Base-by-base conservation (phyloP, 2,797 vertebrate genomes). In the Avahi laniger region DNA sequence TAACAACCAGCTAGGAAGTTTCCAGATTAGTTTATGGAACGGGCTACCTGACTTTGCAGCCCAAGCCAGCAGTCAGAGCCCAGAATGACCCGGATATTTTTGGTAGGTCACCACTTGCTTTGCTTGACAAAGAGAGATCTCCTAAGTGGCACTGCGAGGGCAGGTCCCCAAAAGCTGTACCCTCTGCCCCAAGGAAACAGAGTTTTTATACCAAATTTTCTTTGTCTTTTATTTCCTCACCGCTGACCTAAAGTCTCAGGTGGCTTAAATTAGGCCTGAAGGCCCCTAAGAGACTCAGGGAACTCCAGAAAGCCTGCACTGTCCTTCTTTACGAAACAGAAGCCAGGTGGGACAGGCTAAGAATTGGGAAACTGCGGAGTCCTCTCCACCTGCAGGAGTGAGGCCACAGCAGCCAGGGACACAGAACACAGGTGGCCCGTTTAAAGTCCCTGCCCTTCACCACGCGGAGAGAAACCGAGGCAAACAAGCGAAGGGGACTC, bases 81-180 rank as follows among this genome's bases (percentile, higher is more conserved):
- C 81, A 38, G 38, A 13, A 7, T 13, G 86, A 82, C 81, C n/a
- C 12, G 61, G 91, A 22, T 2, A 0, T 54, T 89, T 89, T 52
- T n/a, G 13, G 83, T 78, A 73, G 92, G 65, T 61, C 41, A 76
- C 17, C 20, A 24, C n/a, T 24, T 38, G 59, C 48, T 92, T 75
- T 14, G 33, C 48, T 94, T 75, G 61, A 67, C 79, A 80, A 86
- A 65, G 43, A 76, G 72, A 69, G 70, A 73, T 48, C 67, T 65
- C 65, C 24, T 28, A 33, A 15, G 7, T 0, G 52, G 61, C 41
- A 12, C 67, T 3, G 20, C 15, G 35, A 2, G 17, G 38, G 30
- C 33, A 3, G 1, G 30, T 15, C n/a, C 89, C 70, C 57, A 35
- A 50, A 67, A 70, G 35, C 38, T 33, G 38, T 28, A 20, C 33